Base-by-base conservation (phyloP, 2,797 vertebrate species). In the Neosilurus hyrtlii region DNA sequence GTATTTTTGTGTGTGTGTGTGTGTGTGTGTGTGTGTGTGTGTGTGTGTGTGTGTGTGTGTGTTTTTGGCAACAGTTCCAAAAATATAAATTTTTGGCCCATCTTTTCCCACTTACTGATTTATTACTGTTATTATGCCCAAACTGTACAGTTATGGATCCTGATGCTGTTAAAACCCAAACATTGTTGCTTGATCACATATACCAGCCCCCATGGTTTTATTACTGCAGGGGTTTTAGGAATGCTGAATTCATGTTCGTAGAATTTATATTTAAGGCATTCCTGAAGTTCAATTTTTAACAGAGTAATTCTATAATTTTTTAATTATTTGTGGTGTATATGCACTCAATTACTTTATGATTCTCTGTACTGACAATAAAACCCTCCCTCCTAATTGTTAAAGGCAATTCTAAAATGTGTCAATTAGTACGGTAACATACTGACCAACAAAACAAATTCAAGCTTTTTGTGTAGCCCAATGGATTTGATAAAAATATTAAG, bases 211-310 rank as follows among this genome's bases (percentile, higher is more conserved):
- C 15, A 51, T 78, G 43, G 75, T 22, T 78, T 37, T 16, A 6
- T 51, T 63, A 18, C n/a, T 78, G 37, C 54, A 51, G 43, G 43
- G 59, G 22, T 77, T 62, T 78, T 51, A 51, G 61, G 15, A 63
- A 37, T 59, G 30, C 54, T 22, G 56, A n/a, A 78, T 78, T 63
- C 35, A 16, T 52, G 22, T 51, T 63, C 8, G 43, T 43, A 20
- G 56, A 76, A 61, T 76, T 76, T 76, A 76, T 76, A 76, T 76
- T 61, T 61, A 76, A 61, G 7, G 30, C 6, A 16, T 37, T 74
- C 35, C 30, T 59, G 54, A 75, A 37, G 30, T 75, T 75, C 9
- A 37, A 20, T 76, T 76, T 75, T 61, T 61, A 76, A 56, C 26
- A 61, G 54, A 75, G 56, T 15, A 43, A n/a, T 76, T 30, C 72